Evolutionary conservation across 2,113 vertebrate genomes (phyloP).

Genomic region (Pterocles burchelli): DNA sequence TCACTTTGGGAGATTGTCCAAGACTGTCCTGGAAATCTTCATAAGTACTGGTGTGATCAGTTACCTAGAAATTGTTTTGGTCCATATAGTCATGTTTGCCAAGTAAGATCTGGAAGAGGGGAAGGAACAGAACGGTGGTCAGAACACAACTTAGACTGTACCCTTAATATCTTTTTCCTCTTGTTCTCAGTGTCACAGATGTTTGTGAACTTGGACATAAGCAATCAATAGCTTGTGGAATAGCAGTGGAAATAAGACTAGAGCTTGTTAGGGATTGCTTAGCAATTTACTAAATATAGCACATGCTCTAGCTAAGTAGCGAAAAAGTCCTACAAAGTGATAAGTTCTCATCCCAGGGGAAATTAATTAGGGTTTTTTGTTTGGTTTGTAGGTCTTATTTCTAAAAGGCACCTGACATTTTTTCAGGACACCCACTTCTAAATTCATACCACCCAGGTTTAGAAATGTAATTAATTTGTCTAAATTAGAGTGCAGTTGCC

Average conservation of each 20-base stretch:
- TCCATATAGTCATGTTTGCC: neutral
- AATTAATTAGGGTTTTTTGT: neutral
- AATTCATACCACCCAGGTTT: neutral
- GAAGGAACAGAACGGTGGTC: neutral
- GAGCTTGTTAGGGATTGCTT: neutral
- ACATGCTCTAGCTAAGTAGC: neutral
- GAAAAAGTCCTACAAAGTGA: neutral
- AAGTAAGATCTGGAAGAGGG: neutral
- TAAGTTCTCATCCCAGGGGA: neutral
- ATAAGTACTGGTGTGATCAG: neutral
- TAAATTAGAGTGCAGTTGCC: neutral
- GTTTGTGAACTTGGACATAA: neutral
- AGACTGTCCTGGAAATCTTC: neutral
- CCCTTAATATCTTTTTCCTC: accelerated
- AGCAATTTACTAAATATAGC: neutral
- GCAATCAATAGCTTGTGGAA: neutral
- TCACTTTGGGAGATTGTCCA: neutral
- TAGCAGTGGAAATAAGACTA: neutral
- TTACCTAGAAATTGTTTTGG: neutral
- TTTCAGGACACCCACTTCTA: neutral
- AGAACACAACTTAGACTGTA: neutral
- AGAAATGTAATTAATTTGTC: neutral
- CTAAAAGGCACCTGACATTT: neutral
- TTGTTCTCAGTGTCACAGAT: neutral
- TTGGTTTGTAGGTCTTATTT: neutral